Percentiles rank a stretch among this genome's conserved stretches.
Evolutionary conservation across 92 coral and sea anemone genomes (phyloP).

Genomic region (Zoanthus gigantus): DNA sequence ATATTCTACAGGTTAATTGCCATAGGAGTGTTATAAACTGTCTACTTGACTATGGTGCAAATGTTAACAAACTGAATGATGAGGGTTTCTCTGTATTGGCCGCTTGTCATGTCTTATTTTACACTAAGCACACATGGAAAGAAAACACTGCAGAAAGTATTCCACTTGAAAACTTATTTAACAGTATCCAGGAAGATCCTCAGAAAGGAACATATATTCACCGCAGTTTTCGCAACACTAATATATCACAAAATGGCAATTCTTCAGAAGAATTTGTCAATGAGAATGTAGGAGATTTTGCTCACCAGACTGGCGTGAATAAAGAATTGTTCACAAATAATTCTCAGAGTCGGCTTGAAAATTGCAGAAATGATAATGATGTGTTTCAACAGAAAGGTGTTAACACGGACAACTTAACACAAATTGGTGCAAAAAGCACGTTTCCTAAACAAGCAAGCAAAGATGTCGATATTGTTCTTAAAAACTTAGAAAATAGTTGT

Average conservation of each 20-base stretch:
- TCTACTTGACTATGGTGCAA: constrained; percentile 94
- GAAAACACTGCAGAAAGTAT: constrained; percentile 94
- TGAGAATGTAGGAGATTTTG: background rate
- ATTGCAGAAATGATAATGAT: background rate
- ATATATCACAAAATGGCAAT: constrained; percentile 14
- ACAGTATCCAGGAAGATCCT: constrained; percentile 82
- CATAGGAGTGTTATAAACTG: constrained; percentile 95
- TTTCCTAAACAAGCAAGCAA: background rate
- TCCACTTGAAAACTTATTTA: constrained; percentile 84
- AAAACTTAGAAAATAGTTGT: constrained; percentile 26
- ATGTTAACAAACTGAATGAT: constrained; percentile 94
- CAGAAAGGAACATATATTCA: constrained; percentile 89
- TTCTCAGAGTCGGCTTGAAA: background rate
- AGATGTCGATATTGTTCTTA: background rate
- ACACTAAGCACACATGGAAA: constrained; percentile 99
- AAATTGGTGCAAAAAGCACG: background rate
- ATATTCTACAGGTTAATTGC: constrained; percentile 81
- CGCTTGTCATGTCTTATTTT: constrained; percentile 97
- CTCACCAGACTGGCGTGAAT: background rate
- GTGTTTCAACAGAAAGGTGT: background rate
- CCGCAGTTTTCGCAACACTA: constrained; percentile 69
- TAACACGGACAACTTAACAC: background rate
- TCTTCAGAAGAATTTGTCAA: background rate
- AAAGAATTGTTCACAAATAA: background rate
- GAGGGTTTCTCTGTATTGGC: constrained; percentile 97